These are phyloP conservation scores for Pogonophryne albipinna DNA, from an alignment of 2,797 vertebrate species.

Conservation along the genomic window DNA sequence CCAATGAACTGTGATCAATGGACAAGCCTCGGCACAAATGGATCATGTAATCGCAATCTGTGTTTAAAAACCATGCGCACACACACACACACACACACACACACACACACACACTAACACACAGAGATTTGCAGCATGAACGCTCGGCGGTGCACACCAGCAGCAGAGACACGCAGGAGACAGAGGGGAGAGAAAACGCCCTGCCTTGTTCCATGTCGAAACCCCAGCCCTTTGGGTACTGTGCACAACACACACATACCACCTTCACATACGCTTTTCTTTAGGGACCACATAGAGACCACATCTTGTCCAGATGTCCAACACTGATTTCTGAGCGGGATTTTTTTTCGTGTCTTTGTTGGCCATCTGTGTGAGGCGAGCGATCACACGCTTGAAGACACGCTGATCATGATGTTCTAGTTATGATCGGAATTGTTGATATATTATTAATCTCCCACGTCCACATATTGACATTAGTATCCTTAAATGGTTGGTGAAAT, in stretches of 20 bases:
- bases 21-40: constrained; percentile 34
- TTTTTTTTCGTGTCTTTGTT: constrained; percentile 59
- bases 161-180: constrained; percentile 74
- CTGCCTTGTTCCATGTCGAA: constrained; percentile 81
- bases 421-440: constrained; percentile 7
- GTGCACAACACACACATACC: constrained; percentile 41
- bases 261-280: constrained; percentile 35
- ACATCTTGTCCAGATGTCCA: constrained; percentile 58
- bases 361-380: constrained; percentile 42
- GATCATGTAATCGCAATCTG: constrained; percentile 48
- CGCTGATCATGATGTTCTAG: constrained; percentile 17
- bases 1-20: constrained; percentile 50
- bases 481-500: constrained; percentile 24
- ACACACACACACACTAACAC: background rate
- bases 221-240: constrained; percentile 53
- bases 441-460: constrained; percentile 22
- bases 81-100: background rate
- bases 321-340: constrained; percentile 29
- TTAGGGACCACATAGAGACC: constrained; percentile 12
- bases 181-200: constrained; percentile 85
- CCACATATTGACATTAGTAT: constrained; percentile 28
- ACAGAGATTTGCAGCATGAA: constrained; percentile 28
- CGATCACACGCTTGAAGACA: constrained; percentile 42
- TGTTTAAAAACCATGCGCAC: constrained; percentile 1
- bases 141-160: constrained; percentile 50